Evolutionary conservation across 2,797 vertebrate species (phyloP).

Genomic region (Hemitrygon akajei): DNA sequence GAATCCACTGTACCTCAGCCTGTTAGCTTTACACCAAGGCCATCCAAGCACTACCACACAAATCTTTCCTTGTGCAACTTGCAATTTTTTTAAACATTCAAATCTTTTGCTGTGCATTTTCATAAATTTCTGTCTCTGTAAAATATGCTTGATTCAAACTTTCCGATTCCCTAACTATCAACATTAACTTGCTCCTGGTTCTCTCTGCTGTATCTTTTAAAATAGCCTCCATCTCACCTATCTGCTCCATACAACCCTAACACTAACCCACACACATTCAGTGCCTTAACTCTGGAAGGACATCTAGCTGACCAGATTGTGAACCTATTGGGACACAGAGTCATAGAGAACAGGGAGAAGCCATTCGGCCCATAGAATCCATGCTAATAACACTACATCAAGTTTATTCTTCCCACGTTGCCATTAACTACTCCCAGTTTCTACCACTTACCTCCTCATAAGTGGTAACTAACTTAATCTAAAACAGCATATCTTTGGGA

Average conservation of each 20-base stretch:
- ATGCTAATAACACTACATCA: no score
- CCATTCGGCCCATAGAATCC: no score
- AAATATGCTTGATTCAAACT: background rate
- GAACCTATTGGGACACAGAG: no score
- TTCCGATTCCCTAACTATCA: background rate
- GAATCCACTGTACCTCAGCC: background rate
- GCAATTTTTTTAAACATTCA: background rate
- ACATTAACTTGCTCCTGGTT: background rate
- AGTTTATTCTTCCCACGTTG: no score
- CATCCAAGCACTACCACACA: no score
- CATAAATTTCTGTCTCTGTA: background rate
- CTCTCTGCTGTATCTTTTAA: background rate
- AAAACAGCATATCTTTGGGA: no score
- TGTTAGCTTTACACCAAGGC: background rate
- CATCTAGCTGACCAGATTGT: background rate
- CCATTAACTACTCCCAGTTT: no score
- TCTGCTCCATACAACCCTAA: no score
- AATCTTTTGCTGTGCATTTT: background rate
- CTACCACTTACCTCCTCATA: no score
- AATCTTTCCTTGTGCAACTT: background rate
- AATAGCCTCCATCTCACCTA: background rate
- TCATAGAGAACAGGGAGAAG: no score
- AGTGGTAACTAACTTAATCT: no score
- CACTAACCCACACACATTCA: no score
- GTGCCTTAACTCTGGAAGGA: background rate